A percentile compares a stretch with the other conserved stretches of the same genome.
Conservation (phyloP, 1,140 invertebrate genomes). For the Drosophila ananassae region DNA sequence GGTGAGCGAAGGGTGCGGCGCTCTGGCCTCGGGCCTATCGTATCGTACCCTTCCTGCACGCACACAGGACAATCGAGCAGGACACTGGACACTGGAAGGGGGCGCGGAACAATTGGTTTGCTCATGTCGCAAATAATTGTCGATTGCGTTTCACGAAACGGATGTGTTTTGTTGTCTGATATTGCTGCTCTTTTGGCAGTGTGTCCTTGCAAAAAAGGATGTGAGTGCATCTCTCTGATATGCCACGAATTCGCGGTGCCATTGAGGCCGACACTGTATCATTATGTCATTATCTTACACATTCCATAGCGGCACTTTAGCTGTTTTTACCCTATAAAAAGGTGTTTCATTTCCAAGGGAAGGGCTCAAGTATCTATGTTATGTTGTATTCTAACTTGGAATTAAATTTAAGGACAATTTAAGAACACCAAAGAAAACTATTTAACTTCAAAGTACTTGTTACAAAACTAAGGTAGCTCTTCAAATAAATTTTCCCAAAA, state of each 20-base stretch:
- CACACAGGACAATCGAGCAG: slow-evolving; percentile 10
- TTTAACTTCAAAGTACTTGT: too few species aligned
- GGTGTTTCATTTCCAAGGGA: too few species aligned
- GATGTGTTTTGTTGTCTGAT: slow-evolving; percentile 51
- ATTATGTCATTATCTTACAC: not conserved
- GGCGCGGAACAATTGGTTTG: slow-evolving; percentile 67
- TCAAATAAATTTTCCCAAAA: too few species aligned
- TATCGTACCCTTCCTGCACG: slow-evolving; percentile 27
- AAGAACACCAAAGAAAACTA: too few species aligned
- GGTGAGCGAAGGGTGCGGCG: not conserved
- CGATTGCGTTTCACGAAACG: slow-evolving; percentile 68
- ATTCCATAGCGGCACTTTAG: not conserved
- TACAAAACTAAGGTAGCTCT: too few species aligned
- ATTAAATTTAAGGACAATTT: too few species aligned
- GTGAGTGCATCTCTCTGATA: slow-evolving; percentile 40
- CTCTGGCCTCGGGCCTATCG: slow-evolving; percentile 32
- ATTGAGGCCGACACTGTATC: not conserved
- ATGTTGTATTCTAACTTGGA: too few species aligned
- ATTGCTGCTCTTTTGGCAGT: slow-evolving; percentile 41
- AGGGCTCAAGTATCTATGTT: too few species aligned
- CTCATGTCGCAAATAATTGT: slow-evolving; percentile 79
- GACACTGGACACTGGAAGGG: not conserved
- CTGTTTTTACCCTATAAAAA: not conserved
- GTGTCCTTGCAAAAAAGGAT: slow-evolving; percentile 7
- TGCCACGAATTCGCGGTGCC: not conserved